A percentile compares a stretch with the other conserved stretches of the same genome.
Evolutionary conservation across 2,888 invertebrate species (phyloP).

Genomic region (Chydorus sphaericus): DNA sequence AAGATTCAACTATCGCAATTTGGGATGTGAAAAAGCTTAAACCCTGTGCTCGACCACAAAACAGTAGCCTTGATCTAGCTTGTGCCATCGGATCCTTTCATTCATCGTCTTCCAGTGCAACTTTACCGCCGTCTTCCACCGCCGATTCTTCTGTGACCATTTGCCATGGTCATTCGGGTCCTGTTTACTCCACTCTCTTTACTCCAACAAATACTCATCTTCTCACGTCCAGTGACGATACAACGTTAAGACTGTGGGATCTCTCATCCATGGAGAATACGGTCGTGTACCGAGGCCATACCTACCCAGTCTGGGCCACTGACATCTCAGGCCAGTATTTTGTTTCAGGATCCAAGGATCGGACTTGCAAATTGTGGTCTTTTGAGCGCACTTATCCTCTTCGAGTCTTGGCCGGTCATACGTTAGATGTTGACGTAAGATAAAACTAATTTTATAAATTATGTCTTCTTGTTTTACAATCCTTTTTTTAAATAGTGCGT

Average conservation of each 20-base stretch:
- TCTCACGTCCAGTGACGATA: conserved; percentile 54
- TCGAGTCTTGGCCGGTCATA: conserved; percentile 74
- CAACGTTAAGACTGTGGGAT: conserved; percentile 59
- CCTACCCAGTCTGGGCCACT: conserved; percentile 78
- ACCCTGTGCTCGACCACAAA: neutral
- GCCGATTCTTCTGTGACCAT: neutral
- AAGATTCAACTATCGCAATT: conserved; percentile 6
- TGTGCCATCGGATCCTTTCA: neutral
- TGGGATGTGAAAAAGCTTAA: neutral
- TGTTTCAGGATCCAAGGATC: conserved; percentile 65
- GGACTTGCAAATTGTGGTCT: conserved; percentile 65
- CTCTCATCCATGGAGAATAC: conserved; percentile 51
- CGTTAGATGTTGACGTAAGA: conserved; percentile 69
- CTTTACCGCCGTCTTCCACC: neutral
- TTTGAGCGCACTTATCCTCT: conserved; percentile 66
- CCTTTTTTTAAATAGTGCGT: conserved; percentile 40
- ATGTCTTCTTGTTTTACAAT: conserved; percentile 3
- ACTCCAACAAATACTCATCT: conserved; percentile 30
- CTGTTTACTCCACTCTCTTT: conserved; percentile 36
- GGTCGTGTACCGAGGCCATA: conserved; percentile 64
- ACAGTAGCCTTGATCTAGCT: neutral
- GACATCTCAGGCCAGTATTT: conserved; percentile 55
- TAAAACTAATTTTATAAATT: conserved; percentile 8
- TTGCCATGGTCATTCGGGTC: conserved; percentile 51
- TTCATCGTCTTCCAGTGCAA: neutral